Evolutionary conservation across 2,797 vertebrate species (phyloP), one percentile per base, ranked within the genome.

Genomic region (Masticophis lateralis): DNA sequence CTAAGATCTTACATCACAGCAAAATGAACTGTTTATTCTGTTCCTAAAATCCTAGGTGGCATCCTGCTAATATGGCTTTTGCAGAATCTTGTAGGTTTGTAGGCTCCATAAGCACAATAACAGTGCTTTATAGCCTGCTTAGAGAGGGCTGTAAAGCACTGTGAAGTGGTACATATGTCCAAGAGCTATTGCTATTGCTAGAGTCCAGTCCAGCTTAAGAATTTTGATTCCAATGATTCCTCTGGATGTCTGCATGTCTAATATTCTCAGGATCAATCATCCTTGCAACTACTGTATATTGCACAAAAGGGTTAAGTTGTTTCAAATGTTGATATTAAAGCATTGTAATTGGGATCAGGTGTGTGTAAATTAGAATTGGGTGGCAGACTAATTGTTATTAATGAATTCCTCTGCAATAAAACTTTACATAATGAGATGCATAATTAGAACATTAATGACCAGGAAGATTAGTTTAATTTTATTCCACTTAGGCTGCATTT

Each of bases 401-500:
- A 98, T 97, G 94, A 97, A 96, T 92, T 96, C 88, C 91, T 96
- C 96, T 97, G 94, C 95, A 96, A 94, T 95, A 95, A 95, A 97
- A 96, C 87, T 95, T 97, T 95, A 95, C 93, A 96, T 97, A 97
- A 97, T 96, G 92, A 97, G 96, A 97, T 97, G 93, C 95, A 95
- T 96, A 97, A 97, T 98, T 97, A 97, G 86, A 97, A 95, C 94
- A 97, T 97, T 97, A 97, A 97, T 96, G 95, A 93, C 93, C 92
- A 93, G 94, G 92, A 97, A 95, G 86, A 96, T 96, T 95, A 95
- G 92, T 94, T 60, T 91, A 95, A 95, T 96, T 96, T 96, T 95
- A 95, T 97, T 96, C 96, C 91, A 95, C 92, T 96, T 95, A 93
- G 0, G 91, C 32, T 95, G 60, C 90, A 96, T 96, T 96, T 91